Evolutionary conservation across 1,140 invertebrate genomes (phyloP), one percentile per base, ranked within the genome.

Genomic region (Drosophila jambulina): DNA sequence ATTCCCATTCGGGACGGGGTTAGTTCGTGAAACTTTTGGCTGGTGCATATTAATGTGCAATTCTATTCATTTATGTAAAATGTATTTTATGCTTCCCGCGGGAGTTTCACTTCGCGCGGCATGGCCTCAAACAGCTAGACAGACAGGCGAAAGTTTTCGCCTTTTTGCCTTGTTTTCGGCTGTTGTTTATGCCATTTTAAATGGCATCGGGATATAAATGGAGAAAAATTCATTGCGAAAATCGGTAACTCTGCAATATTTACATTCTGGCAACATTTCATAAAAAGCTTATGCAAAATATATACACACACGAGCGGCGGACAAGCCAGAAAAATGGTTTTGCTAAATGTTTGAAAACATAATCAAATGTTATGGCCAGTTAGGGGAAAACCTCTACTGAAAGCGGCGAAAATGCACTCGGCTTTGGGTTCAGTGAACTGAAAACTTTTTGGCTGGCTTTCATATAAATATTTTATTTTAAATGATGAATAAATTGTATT

Each of bases 41-140:
- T 74, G 46, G 56, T 67, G 60, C 67, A 81, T 90, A 84, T 88
- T 88, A 88, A 90, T 88, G 65, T 81, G 74, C 77, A 68, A 65
- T 80, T 80, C 60, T 53, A 80, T 80, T n/a, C 80, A 84, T 88
- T 81, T 90, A 80, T 84, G 77, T 78, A 81, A 88, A 88, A 85
- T 87, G 71, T 84, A 84, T 84, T 87, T 88, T 88, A 87, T 90
- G 78, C 29, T 59, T 61, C 81, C 84, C 80, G 81, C 85, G 84
- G 63, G 84, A 62, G 69, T 90, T 80, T 62, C 27, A 43, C 43
- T 34, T n/a, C 53, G 65, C 58, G 67, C 72, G 75, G 45, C 54
- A 38, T 67, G 60, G 60, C 64, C 36, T 48, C 45, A 70, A 75
- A 29, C 65, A 84, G 60, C 69, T 64, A 64, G 65, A 76, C 58